These are phyloP conservation scores for Anisognathus igniventris DNA, from an alignment of 2,797 vertebrate genomes.

Conservation along the genomic window DNA sequence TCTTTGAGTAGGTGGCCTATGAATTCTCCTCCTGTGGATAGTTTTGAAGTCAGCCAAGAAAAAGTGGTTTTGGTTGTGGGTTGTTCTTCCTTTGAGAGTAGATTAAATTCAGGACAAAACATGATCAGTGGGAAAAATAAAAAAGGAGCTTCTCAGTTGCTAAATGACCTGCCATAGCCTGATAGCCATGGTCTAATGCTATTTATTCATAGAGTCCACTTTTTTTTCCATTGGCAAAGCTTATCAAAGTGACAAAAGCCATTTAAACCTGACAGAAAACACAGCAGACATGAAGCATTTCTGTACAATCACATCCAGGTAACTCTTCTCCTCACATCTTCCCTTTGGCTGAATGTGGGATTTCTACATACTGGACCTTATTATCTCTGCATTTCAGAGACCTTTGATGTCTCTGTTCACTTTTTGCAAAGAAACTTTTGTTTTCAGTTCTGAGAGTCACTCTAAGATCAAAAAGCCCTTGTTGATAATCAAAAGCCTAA, in stretches of 20 bases:
- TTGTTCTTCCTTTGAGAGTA: background rate
- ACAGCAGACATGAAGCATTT: background rate
- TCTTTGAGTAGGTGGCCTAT: background rate
- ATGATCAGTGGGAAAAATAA: background rate
- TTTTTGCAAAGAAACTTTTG: background rate
- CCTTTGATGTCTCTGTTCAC: background rate
- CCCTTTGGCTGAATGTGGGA: background rate
- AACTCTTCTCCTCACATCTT: background rate
- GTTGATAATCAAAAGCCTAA: background rate
- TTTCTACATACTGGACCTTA: background rate
- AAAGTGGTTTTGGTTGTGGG: background rate
- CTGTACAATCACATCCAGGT: background rate
- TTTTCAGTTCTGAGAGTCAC: conserved; percentile 10
- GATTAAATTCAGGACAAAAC: background rate
- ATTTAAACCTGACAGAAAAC: background rate
- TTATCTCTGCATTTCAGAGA: background rate
- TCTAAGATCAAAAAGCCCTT: background rate
- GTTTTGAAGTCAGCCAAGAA: background rate
- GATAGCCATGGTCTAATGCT: background rate
- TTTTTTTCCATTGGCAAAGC: background rate
- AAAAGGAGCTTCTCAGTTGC: background rate
- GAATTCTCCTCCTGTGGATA: background rate
- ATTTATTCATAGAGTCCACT: background rate
- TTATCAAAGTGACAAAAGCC: background rate
- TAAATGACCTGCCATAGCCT: background rate